A percentile compares a stretch with the other conserved stretches of the same genome.
Evolutionary conservation across 2,113 vertebrate species (phyloP).

Genomic region (Grallaria varia): DNA sequence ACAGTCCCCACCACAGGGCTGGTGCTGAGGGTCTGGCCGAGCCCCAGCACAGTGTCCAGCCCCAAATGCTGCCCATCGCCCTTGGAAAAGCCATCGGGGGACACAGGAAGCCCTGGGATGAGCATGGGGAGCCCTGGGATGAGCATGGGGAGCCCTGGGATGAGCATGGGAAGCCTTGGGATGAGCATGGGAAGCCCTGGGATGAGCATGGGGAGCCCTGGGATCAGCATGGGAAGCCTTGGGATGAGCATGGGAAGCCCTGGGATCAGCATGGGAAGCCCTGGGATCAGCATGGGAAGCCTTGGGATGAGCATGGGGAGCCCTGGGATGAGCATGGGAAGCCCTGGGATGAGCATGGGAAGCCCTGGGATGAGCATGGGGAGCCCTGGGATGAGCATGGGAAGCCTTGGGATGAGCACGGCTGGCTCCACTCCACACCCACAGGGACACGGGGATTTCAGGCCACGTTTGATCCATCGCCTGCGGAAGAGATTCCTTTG

Average conservation of each 20-base stretch:
- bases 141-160: no score
- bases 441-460: neutral
- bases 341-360: neutral
- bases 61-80: neutral
- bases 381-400: neutral
- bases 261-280: neutral
- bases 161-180: neutral
- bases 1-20: neutral
- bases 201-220: accelerated
- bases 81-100: neutral
- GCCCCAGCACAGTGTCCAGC: accelerated
- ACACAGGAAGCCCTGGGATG: neutral
- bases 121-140: neutral
- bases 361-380: neutral
- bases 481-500: neutral
- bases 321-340: neutral
- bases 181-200: accelerated
- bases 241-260: neutral
- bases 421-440: neutral
- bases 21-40: neutral
- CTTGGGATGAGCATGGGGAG: neutral
- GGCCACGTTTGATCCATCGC: neutral
- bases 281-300: no score
- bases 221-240: no score
- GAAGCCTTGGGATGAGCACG: neutral